phyloP scores from a whole-genome alignment of 2,888 invertebrate species.

The Lepidonotus clava region DNA sequence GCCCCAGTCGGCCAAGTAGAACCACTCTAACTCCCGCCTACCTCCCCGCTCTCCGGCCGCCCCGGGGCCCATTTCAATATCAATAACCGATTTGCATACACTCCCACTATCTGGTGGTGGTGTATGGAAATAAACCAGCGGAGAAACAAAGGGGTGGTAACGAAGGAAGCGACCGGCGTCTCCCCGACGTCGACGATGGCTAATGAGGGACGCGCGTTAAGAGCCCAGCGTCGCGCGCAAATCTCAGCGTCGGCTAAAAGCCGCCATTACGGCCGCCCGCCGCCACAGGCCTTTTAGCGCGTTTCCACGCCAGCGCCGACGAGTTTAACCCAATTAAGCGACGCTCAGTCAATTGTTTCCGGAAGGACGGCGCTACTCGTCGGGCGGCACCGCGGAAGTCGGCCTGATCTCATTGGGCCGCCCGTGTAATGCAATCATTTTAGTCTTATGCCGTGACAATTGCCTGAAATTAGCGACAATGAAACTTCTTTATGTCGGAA shows the following conservation, averaged over 20 bases:
- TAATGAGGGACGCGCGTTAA: not conserved
- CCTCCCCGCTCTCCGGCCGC: not conserved
- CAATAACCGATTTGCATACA: slow-evolving; percentile 35
- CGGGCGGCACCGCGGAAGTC: not conserved
- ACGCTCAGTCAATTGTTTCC: not conserved
- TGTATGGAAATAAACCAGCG: not conserved
- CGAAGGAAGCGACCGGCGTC: not conserved
- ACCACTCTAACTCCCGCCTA: not conserved
- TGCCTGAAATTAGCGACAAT: slow-evolving; percentile 34
- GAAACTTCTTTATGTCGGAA: slow-evolving; percentile 18
- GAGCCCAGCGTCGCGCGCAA: not conserved
- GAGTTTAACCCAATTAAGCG: slow-evolving; percentile 38
- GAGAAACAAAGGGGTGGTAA: slow-evolving; percentile 11
- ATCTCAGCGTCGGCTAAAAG: slow-evolving; percentile 47
- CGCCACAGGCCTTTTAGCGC: slow-evolving; percentile 28
- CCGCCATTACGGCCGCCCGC: slow-evolving; percentile 19
- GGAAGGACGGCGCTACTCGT: not conserved
- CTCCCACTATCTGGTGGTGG: not conserved
- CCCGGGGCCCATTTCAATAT: slow-evolving; percentile 28
- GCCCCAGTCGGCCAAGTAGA: not conserved
- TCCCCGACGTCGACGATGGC: not conserved
- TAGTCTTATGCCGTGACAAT: not conserved
- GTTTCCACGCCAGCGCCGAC: not conserved
- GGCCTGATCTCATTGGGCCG: slow-evolving; percentile 8
- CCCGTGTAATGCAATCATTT: slow-evolving; percentile 42